Evolutionary conservation across 1,140 invertebrate genomes (phyloP).

Genomic region (Meloidogyne floridensis): DNA sequence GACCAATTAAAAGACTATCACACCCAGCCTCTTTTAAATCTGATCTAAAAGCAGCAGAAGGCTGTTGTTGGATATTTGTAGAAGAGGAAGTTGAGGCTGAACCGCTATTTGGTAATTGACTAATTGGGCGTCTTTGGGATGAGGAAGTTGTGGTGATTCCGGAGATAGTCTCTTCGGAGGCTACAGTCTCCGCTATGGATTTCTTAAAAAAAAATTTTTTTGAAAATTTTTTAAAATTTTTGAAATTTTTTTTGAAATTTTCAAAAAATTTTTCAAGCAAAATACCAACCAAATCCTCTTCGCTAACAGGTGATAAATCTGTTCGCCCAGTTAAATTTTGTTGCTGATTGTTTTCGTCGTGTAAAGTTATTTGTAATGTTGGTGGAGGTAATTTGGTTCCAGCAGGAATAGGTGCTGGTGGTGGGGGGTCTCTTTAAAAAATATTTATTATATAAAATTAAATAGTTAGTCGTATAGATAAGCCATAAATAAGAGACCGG

Average conservation of each 20-base stretch:
- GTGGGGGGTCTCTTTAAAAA: neutral
- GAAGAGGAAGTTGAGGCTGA: slow-evolving; percentile 16
- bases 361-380: slow-evolving; percentile 35
- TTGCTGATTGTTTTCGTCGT: slow-evolving; percentile 34
- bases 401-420: slow-evolving; percentile 19
- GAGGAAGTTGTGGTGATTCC: slow-evolving; percentile 9
- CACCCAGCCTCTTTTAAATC: slow-evolving; percentile 56
- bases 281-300: slow-evolving; percentile 33
- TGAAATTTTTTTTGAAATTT: neutral
- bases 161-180: slow-evolving; percentile 24
- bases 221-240: too few species aligned
- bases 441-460: neutral
- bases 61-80: neutral
- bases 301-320: slow-evolving; percentile 36
- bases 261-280: neutral
- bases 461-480: too few species aligned
- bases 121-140: slow-evolving; percentile 2
- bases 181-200: slow-evolving; percentile 33
- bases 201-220: slow-evolving; percentile 15
- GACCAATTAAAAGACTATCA: slow-evolving; percentile 53
- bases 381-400: slow-evolving; percentile 26
- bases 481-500: too few species aligned
- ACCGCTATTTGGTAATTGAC: slow-evolving; percentile 9
- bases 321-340: slow-evolving; percentile 24
- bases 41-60: slow-evolving; percentile 13